A percentile compares a stretch with the other conserved stretches of the same genome.
phyloP scores from a whole-genome alignment of 2,797 vertebrate genomes.

The Nothura maculosa region DNA sequence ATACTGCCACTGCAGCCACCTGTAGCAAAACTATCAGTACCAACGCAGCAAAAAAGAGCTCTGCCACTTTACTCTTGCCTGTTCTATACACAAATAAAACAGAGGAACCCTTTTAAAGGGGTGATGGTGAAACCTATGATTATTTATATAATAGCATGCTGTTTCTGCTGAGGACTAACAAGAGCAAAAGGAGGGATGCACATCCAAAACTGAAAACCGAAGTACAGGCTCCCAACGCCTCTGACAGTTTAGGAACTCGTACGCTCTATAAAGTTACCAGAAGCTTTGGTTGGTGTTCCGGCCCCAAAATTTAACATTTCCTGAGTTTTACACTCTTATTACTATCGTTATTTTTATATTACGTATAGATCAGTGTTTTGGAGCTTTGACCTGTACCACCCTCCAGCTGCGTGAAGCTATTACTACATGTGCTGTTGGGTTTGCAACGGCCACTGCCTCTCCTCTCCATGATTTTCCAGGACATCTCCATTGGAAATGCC shows the following conservation, averaged over 20 bases:
- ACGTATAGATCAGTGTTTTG: background rate
- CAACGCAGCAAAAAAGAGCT: background rate
- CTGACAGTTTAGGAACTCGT: background rate
- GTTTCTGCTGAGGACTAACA: background rate
- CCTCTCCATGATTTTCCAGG: background rate
- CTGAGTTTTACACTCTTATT: background rate
- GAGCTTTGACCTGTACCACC: background rate
- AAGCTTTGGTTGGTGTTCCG: background rate
- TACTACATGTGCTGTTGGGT: background rate
- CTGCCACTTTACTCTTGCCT: background rate
- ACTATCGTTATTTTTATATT: background rate
- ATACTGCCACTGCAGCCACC: background rate
- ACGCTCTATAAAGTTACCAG: background rate
- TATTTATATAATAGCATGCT: background rate
- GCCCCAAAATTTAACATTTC: background rate
- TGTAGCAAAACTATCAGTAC: no score
- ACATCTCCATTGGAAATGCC: background rate
- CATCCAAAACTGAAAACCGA: background rate
- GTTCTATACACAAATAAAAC: background rate
- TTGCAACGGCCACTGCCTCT: background rate
- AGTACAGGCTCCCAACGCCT: background rate
- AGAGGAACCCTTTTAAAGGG: background rate
- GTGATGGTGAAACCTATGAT: background rate
- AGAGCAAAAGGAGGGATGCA: background rate
- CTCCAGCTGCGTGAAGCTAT: background rate